Percentiles rank a stretch among this genome's conserved stretches.
Evolutionary conservation across 2,797 vertebrate species (phyloP).

Genomic region (Halcyon chelicuti): DNA sequence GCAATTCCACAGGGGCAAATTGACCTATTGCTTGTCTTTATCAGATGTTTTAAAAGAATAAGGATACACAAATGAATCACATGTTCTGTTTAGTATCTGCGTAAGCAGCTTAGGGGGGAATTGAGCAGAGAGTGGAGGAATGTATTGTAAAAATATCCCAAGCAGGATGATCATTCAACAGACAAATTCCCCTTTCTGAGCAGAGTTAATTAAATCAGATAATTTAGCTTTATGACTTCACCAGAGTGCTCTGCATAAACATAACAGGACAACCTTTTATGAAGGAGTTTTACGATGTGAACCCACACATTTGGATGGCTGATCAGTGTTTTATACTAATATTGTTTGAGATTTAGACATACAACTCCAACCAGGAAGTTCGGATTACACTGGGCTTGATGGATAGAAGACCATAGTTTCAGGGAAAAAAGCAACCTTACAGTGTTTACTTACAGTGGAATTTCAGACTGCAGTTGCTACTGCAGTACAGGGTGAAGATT

Average conservation of each 20-base stretch:
- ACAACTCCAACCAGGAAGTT: neutral
- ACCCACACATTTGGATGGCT: neutral
- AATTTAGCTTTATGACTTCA: neutral
- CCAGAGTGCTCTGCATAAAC: neutral
- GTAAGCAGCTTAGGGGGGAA: constrained; percentile 3
- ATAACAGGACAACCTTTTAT: neutral
- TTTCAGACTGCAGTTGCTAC: neutral
- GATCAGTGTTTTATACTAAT: neutral
- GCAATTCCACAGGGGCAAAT: neutral
- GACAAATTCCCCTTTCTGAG: neutral
- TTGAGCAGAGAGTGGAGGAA: neutral
- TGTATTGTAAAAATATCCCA: neutral
- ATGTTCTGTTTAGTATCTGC: constrained; percentile 1
- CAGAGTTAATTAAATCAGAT: neutral
- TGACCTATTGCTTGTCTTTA: constrained; percentile 37
- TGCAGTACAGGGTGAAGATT: neutral
- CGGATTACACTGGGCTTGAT: neutral
- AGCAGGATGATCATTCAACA: neutral
- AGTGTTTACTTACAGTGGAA: neutral
- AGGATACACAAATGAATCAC: neutral
- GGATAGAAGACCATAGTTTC: neutral
- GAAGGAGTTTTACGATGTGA: neutral
- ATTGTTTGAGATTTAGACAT: neutral
- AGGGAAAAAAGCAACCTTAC: neutral
- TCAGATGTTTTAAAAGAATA: constrained; percentile 32